Percentiles rank a stretch among this genome's conserved stretches.
phyloP scores from a whole-genome alignment of 2,113 vertebrate species.

The Oxyura jamaicensis region DNA sequence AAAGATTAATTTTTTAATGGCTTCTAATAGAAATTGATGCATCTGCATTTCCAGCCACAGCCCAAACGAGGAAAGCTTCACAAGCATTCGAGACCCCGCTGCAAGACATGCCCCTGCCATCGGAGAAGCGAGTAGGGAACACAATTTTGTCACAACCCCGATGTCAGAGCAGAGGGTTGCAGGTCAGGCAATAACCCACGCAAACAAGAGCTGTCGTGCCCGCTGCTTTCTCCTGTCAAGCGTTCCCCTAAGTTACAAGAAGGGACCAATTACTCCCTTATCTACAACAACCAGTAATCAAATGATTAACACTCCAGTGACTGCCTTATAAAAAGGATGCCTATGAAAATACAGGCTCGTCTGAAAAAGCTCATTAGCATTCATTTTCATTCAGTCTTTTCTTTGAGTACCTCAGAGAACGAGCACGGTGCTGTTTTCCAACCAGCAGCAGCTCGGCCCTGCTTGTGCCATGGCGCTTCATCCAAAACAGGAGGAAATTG shows the following conservation, averaged over 20 bases:
- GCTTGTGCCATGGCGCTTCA: neutral
- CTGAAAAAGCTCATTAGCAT: neutral
- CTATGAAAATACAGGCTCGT: neutral
- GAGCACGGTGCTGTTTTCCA: neutral
- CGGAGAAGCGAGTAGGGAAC: neutral
- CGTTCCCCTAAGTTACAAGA: neutral
- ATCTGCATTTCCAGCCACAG: accelerated
- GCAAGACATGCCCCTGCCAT: neutral
- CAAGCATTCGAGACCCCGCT: neutral
- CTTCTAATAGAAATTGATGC: neutral
- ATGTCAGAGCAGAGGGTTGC: neutral
- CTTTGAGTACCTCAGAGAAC: neutral
- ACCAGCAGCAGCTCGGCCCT: neutral
- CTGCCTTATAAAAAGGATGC: neutral
- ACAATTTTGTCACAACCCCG: neutral
- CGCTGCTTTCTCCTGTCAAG: neutral
- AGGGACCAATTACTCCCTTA: slow-evolving; percentile 31
- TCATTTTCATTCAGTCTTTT: neutral
- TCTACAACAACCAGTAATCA: slow-evolving; percentile 23
- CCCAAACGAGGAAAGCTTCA: neutral
- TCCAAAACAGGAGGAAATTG: neutral
- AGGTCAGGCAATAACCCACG: neutral
- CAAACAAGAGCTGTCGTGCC: neutral
- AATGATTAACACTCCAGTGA: slow-evolving; percentile 53
- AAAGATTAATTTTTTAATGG: neutral